Evolutionary conservation across 2,888 invertebrate genomes (phyloP), one percentile per base, ranked within the genome.

Genomic region (Xylota sylvarum): DNA sequence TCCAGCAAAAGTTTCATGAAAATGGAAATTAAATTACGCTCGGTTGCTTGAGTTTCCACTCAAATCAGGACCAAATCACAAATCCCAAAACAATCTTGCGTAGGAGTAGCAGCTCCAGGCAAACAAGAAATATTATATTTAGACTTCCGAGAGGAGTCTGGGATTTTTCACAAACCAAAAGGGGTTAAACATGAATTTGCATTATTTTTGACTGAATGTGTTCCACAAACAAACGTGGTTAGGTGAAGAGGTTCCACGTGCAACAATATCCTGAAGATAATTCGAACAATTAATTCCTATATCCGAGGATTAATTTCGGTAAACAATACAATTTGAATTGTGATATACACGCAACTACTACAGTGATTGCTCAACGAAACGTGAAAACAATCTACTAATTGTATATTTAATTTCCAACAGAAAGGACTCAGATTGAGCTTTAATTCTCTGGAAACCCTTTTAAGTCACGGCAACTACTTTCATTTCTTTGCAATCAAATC

Each of bases 21-120:
- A 64, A 46, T 48, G 64, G 32, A 48, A 64, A 64, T 64, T 12
- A 64, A 64, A 32, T 64, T 46, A 17, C 30, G 12, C 64, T 46
- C 52, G 27, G 3, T n/a, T 40, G 60, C 60, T 40, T 60, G 60
- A 60, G 62, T 62, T 62, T 46, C 27, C 62, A 43, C 30, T 62
- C 32, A 32, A 64, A 64, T 30, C 46, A 46, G 46, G 23, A 27
- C 12, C 64, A 64, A 30, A 43, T 43, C 43, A 43, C 27, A 62
- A 46, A 64, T 64, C 30, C 23, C 5, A 17, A 14, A 64, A 64
- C 30, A 30, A 64, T 30, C n/a, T 7, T 19, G 17, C 62, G 43
- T 30, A 43, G n/a, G 14, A 46, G 27, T 30, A 62, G 17, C 14
- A 27, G 4, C 40, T 14, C 5, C 14, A 32, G 64, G 64, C 32